phyloP scores from a whole-genome alignment of 1,140 invertebrate species.

The Pseudomyrmex dendroicus region DNA sequence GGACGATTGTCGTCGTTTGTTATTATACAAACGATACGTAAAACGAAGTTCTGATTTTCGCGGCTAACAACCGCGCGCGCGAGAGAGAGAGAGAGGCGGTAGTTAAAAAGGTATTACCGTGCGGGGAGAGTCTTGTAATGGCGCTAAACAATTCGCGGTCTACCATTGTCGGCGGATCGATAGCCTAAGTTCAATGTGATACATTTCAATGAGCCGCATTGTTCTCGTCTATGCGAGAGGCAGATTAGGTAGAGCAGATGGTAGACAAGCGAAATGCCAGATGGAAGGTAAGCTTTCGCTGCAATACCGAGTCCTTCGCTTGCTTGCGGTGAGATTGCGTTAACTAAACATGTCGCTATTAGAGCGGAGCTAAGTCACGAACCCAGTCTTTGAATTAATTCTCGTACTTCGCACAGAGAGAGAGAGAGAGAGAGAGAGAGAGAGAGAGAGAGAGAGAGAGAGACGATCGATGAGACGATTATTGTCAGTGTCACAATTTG shows the following conservation, averaged over 20 bases:
- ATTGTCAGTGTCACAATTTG: not conserved
- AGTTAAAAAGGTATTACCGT: constrained; percentile 40
- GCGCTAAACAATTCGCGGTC: constrained; percentile 16
- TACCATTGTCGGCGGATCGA: constrained; percentile 42
- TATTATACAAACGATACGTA: constrained; percentile 13
- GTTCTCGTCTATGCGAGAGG: constrained; percentile 37
- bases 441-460: too few relatives aligned
- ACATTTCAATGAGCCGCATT: constrained; percentile 46
- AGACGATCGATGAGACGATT: constrained; percentile 5
- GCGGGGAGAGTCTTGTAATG: not conserved
- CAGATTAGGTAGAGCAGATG: constrained; percentile 40
- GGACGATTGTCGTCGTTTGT: constrained; percentile 36
- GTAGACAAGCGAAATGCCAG: constrained; percentile 8
- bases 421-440: too few relatives aligned
- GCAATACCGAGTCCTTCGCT: constrained; percentile 32
- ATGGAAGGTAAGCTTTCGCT: constrained; percentile 49
- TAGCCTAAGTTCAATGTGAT: constrained; percentile 58
- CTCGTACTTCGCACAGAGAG: not conserved
- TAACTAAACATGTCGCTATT: constrained; percentile 55
- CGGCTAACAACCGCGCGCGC: not conserved
- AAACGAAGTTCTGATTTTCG: not conserved
- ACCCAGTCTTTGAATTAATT: constrained; percentile 18
- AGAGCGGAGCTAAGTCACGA: constrained; percentile 29
- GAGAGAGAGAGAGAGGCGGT: not conserved
- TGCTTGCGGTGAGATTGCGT: constrained; percentile 44